Percentiles rank a stretch among this genome's conserved stretches.
phyloP scores from a whole-genome alignment of 2,113 vertebrate species.

The Macrotis lagotis region DNA sequence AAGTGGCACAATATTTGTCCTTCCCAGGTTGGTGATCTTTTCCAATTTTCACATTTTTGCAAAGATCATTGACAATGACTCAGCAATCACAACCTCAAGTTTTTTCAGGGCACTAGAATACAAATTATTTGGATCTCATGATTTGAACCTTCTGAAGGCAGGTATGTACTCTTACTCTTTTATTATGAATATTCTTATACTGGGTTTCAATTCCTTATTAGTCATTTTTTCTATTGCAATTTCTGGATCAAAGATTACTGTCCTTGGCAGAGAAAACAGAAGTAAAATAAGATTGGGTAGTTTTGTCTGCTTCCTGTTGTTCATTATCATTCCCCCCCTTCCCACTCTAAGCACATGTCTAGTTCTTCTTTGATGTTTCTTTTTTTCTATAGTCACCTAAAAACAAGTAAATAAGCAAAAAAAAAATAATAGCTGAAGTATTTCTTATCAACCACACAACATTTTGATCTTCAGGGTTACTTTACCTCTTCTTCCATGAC shows the following conservation, averaged over 20 bases:
- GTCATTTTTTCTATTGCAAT: neutral
- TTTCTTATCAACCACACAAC: neutral
- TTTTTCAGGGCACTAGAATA: neutral
- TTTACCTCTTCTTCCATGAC: neutral
- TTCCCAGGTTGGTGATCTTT: neutral
- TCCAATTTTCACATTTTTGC: neutral
- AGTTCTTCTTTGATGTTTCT: neutral
- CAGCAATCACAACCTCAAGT: neutral
- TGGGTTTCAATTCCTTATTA: neutral
- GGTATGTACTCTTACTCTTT: neutral
- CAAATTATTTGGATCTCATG: neutral
- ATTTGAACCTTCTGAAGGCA: neutral
- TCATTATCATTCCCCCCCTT: neutral
- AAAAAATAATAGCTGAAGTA: neutral
- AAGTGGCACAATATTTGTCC: neutral
- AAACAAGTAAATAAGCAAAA: neutral
- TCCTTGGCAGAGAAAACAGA: neutral
- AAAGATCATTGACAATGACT: neutral
- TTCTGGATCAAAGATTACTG: neutral
- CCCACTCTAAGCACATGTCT: neutral
- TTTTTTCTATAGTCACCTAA: neutral
- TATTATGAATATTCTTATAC: neutral
- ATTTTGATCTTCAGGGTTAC: neutral
- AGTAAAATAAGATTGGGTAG: neutral
- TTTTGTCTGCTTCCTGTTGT: neutral